These are phyloP conservation scores for Crotalus helleri DNA, from an alignment of 2,113 vertebrate species.

Conservation along the genomic window DNA sequence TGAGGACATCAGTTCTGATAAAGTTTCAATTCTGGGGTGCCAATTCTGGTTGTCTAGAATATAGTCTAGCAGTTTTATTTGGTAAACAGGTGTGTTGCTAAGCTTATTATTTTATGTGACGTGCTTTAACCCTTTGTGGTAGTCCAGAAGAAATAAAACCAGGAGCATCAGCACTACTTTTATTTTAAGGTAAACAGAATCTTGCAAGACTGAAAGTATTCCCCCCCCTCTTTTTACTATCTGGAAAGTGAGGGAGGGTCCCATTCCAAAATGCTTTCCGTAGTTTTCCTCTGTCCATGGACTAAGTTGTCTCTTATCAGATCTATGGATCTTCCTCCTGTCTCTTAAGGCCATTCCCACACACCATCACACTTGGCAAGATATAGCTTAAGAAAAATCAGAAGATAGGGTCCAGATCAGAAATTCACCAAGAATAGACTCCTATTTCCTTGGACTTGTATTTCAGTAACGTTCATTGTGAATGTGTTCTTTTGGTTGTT, in stretches of 20 bases:
- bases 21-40: neutral
- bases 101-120: neutral
- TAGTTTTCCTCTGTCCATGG: neutral
- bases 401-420: neutral
- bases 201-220: neutral
- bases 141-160: neutral
- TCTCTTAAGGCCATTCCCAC: neutral
- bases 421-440: neutral
- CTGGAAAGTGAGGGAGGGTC: neutral
- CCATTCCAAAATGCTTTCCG: neutral
- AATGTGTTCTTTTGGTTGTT: neutral
- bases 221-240: neutral
- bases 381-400: neutral
- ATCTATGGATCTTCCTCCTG: neutral
- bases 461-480: neutral
- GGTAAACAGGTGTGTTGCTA: neutral
- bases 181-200: neutral
- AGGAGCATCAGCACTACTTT: neutral
- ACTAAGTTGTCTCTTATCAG: neutral
- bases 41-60: neutral
- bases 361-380: neutral
- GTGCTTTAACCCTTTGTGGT: neutral
- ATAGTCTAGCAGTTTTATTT: neutral
- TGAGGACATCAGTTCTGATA: neutral
- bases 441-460: neutral